A percentile compares a stretch with the other conserved stretches of the same genome.
phyloP scores from a whole-genome alignment of 2,888 invertebrate species.

The Limenitis camilla region DNA sequence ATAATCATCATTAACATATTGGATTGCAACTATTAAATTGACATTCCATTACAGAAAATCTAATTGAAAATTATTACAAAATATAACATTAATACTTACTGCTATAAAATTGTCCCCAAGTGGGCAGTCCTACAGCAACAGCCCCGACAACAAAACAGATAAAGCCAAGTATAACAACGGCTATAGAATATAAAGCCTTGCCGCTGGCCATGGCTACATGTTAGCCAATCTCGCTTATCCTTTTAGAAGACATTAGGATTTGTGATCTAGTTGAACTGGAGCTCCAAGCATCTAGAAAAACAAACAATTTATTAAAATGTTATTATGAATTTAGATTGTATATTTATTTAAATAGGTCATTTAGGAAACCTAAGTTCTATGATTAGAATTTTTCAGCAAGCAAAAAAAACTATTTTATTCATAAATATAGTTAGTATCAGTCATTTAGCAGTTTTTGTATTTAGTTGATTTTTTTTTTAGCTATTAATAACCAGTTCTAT shows the following conservation, averaged over 20 bases:
- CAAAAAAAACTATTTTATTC: too few relatives aligned
- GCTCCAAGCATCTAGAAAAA: constrained; percentile 41
- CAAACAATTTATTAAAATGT: constrained; percentile 6
- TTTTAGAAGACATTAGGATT: constrained; percentile 54
- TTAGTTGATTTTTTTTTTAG: too few relatives aligned
- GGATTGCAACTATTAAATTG: too few relatives aligned
- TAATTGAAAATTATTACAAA: background rate
- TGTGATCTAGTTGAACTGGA: constrained; percentile 24
- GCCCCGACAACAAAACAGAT: constrained; percentile 87
- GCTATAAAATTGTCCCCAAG: constrained; percentile 90
- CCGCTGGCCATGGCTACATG: constrained; percentile 77
- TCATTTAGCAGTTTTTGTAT: too few relatives aligned
- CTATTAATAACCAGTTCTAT: too few relatives aligned
- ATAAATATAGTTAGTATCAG: too few relatives aligned
- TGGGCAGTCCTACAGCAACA: constrained; percentile 86
- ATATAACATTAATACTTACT: constrained; percentile 58
- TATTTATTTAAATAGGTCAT: too few relatives aligned
- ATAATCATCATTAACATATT: too few relatives aligned
- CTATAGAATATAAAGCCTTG: constrained; percentile 80
- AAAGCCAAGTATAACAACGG: constrained; percentile 81
- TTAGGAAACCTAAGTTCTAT: too few relatives aligned
- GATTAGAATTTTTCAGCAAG: too few relatives aligned
- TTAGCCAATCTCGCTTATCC: constrained; percentile 49
- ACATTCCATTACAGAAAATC: too few relatives aligned
- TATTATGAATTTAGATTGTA: background rate